phyloP scores from a whole-genome alignment of 2,888 invertebrate species.

The Oegoconia quadripuncta region DNA sequence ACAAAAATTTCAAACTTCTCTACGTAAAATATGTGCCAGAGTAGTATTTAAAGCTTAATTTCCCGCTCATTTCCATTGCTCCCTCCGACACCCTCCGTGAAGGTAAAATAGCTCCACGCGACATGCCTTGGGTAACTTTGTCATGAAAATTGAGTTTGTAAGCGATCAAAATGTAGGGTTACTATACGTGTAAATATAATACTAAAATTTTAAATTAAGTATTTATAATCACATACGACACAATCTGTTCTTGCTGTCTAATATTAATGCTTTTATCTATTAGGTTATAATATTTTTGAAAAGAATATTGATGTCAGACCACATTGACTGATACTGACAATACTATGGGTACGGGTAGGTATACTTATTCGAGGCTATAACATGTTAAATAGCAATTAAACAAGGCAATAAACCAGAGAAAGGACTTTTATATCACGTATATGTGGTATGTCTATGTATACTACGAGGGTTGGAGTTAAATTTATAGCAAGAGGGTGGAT shows the following conservation, averaged over 20 bases:
- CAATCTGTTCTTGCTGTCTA: too few species aligned
- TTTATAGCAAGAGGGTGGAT: constrained; percentile 39
- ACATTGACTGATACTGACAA: too few species aligned
- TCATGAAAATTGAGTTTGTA: constrained; percentile 46
- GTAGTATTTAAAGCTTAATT: constrained; percentile 3
- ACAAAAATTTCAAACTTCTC: background rate
- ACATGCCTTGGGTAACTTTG: constrained; percentile 33
- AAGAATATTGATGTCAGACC: too few species aligned
- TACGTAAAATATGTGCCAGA: constrained; percentile 1
- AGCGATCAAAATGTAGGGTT: constrained; percentile 28
- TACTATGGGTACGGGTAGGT: too few species aligned
- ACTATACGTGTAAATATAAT: too few species aligned
- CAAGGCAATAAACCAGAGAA: constrained; percentile 29
- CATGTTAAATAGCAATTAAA: constrained; percentile 31
- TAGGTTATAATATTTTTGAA: too few species aligned
- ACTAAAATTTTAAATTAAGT: too few species aligned
- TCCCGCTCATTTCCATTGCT: background rate
- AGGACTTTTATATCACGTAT: constrained; percentile 32
- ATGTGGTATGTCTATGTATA: constrained; percentile 37
- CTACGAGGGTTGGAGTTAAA: constrained; percentile 34
- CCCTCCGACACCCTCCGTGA: background rate
- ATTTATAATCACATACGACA: too few species aligned
- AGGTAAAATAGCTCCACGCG: background rate
- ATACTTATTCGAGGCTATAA: constrained; percentile 9
- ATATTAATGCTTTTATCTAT: too few species aligned